These are phyloP conservation scores for Hippopotamyrus pictus DNA, from an alignment of 2,797 vertebrate genomes.

Conservation along the genomic window DNA sequence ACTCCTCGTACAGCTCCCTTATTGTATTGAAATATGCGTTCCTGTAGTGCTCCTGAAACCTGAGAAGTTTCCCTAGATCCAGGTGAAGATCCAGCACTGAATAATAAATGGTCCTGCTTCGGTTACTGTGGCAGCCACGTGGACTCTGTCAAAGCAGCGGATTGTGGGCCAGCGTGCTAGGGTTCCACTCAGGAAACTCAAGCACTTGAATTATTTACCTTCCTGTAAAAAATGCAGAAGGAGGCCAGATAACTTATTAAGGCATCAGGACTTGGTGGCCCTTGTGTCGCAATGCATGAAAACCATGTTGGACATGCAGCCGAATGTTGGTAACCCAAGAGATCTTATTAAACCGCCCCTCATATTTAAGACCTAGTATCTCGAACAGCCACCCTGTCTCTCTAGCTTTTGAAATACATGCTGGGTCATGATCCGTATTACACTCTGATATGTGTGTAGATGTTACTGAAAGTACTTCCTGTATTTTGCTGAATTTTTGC, in stretches of 20 bases:
- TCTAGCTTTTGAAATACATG: neutral
- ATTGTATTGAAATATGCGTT: neutral
- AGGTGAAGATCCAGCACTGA: slow-evolving; percentile 1
- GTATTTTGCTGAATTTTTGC: neutral
- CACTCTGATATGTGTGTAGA: neutral
- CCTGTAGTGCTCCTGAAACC: neutral
- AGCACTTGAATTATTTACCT: slow-evolving; percentile 58
- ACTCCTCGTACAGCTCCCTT: neutral
- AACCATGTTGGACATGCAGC: neutral
- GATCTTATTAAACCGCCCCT: neutral
- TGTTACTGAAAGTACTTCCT: neutral
- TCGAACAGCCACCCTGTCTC: neutral
- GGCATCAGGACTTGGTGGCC: neutral
- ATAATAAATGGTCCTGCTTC: slow-evolving; percentile 18
- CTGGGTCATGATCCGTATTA: neutral
- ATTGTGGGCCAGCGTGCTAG: slow-evolving; percentile 34
- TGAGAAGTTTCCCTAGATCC: neutral
- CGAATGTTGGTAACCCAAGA: neutral
- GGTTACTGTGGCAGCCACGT: slow-evolving; percentile 12
- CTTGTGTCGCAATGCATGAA: neutral
- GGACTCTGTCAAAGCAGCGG: slow-evolving; percentile 22
- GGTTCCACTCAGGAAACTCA: slow-evolving; percentile 42
- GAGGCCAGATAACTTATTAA: neutral
- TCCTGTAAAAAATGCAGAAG: slow-evolving; percentile 58
- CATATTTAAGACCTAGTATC: neutral